A percentile compares a stretch with the other conserved stretches of the same genome.
These are phyloP conservation scores for Procavia capensis DNA, from an alignment of 2,113 vertebrate genomes.

Conservation along the genomic window DNA sequence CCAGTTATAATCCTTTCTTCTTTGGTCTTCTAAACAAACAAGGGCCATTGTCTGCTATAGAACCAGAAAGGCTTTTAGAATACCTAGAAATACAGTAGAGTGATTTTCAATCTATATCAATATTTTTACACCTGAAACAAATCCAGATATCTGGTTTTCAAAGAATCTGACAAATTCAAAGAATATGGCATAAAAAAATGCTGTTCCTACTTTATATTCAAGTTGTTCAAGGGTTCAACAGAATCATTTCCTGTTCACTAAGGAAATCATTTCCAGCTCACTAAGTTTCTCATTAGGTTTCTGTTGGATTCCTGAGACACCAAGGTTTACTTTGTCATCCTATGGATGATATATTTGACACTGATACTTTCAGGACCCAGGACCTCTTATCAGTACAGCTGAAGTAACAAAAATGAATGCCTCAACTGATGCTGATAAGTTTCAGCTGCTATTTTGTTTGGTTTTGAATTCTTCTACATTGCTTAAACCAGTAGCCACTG, in stretches of 20 bases:
- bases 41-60: too few relatives aligned
- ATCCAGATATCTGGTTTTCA: slow-evolving; percentile 71
- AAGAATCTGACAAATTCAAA: slow-evolving; percentile 57
- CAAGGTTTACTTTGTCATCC: neutral
- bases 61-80: slow-evolving; percentile 31
- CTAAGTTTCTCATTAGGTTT: neutral
- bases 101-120: slow-evolving; percentile 70
- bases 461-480: neutral
- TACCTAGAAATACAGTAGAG: slow-evolving; percentile 53
- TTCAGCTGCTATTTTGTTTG: too few relatives aligned
- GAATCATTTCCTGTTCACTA: neutral
- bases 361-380: neutral
- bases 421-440: neutral
- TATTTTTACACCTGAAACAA: slow-evolving; percentile 65
- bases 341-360: neutral
- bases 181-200: slow-evolving; percentile 70
- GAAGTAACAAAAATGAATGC: neutral
- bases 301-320: neutral
- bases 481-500: too few relatives aligned
- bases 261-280: neutral
- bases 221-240: slow-evolving; percentile 5
- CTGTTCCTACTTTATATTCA: slow-evolving; percentile 62
- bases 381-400: neutral
- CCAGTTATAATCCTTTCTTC: too few relatives aligned
- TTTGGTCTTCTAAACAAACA: neutral